Evolutionary conservation across 1,140 invertebrate species (phyloP).

Genomic region (Tetragonula clypearis): DNA sequence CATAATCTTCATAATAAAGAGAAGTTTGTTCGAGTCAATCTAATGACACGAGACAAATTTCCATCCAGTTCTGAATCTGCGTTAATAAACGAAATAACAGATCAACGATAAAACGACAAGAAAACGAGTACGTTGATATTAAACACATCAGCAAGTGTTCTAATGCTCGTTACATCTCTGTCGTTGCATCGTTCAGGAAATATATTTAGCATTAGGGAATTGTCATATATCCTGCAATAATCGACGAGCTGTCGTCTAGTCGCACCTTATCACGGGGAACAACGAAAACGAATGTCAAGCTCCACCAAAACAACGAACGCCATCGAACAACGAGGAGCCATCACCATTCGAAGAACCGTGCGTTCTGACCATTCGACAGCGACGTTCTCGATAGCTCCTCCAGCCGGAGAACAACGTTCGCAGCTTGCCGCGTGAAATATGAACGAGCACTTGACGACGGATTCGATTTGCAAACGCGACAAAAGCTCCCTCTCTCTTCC

Average conservation of each 20-base stretch:
- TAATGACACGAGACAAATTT: too few species aligned
- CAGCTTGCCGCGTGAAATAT: conserved; percentile 46
- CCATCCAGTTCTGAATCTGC: too few species aligned
- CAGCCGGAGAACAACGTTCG: conserved; percentile 27
- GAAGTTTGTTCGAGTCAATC: too few species aligned
- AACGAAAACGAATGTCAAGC: conserved; percentile 18
- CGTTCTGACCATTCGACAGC: conserved; percentile 27
- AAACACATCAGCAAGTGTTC: background rate
- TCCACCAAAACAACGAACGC: conserved; percentile 12
- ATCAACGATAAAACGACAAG: background rate
- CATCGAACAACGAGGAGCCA: conserved; percentile 14
- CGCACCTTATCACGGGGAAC: conserved; percentile 11
- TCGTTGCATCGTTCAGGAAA: background rate
- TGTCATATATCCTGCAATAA: conserved; percentile 10
- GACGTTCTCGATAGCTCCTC: conserved; percentile 11
- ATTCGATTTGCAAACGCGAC: conserved; percentile 62
- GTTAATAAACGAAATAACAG: background rate
- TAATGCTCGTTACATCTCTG: background rate
- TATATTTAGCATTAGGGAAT: conserved; percentile 4
- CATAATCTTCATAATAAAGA: too few species aligned
- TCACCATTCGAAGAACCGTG: conserved; percentile 15
- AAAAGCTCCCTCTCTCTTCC: conserved; percentile 35
- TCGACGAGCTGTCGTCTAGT: background rate
- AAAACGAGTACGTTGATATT: background rate
- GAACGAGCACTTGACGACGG: conserved; percentile 48